Evolutionary conservation across 2,113 vertebrate genomes (phyloP), one percentile per base, ranked within the genome.

Genomic region (Aphyosemion australe): DNA sequence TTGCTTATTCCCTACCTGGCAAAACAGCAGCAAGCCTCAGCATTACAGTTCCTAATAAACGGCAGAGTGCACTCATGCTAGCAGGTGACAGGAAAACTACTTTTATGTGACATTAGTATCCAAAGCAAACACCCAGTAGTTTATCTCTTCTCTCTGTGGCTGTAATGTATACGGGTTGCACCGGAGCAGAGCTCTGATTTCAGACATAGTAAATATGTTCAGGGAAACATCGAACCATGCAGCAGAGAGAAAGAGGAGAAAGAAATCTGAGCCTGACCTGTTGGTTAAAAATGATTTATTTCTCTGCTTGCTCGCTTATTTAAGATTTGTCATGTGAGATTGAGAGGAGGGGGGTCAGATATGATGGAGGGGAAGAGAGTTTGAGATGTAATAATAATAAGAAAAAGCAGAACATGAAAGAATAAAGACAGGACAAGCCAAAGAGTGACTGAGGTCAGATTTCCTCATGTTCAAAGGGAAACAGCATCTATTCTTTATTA

Each of bases 401-500:
- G 54, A 79, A 60, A 71, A 75, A 61, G 62, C 70, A 78, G 72
- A 83, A 69, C 69, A 61, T 20, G 70, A 70, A 48, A 53, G 47
- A 80, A 76, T 53, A 82, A 73, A 78, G 62, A 55, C 80, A 82
- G 78, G 80, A 76, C 76, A 80, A 76, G 72, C 18, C 45, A 45
- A 77, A 65, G 56, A 58, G 55, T 8, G 31, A 64, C 59, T 68
- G 14, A 88, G 84, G 77, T 74, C 77, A 70, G 46, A 72, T 64
- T 66, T 51, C 39, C 58, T 61, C 62, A 64, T 65, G 55, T 63
- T 59, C 64, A 53, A 48, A 57, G 56, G 41, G 19, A 64, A 73
- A 65, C 75, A 42, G 46, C 51, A 61, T 83, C 84, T 71, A 71
- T 73, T 80, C 76, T 79, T 79, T 65, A 84, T 86, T 79, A 80